A percentile compares a stretch with the other conserved stretches of the same genome.
Evolutionary conservation across 2,113 vertebrate genomes (phyloP).

Genomic region (Bostrychus sinensis): DNA sequence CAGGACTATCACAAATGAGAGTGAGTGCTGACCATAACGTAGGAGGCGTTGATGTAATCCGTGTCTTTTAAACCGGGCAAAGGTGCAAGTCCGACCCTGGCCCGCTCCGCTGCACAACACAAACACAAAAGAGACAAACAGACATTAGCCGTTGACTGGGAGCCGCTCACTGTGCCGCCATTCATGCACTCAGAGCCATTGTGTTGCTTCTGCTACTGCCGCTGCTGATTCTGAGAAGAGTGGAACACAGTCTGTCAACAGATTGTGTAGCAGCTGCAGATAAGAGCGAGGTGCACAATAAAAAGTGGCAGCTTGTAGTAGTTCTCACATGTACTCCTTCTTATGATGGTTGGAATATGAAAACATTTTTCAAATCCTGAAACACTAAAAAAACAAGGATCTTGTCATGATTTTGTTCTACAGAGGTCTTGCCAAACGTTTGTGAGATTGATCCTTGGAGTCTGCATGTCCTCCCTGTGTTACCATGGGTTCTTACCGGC

Average conservation of each 20-base stretch:
- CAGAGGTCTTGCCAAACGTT: no score
- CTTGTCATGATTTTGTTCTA: no score
- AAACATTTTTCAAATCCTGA: background rate
- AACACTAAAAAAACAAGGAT: background rate
- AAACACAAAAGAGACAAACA: background rate
- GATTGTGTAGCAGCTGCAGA: conserved; percentile 29
- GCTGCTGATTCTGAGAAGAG: conserved; percentile 23
- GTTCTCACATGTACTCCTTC: background rate
- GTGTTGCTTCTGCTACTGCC: no score
- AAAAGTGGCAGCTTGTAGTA: background rate
- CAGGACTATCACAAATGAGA: background rate
- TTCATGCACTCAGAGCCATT: background rate
- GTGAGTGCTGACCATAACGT: conserved; percentile 91
- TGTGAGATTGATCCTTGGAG: no score
- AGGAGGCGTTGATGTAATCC: conserved; percentile 97
- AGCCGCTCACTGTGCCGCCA: no score
- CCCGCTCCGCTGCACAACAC: conserved; percentile 87
- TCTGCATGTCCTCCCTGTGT: no score
- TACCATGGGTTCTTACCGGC: no score
- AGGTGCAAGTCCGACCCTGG: conserved; percentile 89
- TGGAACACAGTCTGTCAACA: conserved; percentile 17
- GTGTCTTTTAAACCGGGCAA: conserved; percentile 93
- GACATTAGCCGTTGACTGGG: no score
- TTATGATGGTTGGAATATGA: background rate
- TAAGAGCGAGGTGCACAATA: background rate